phyloP scores from a whole-genome alignment of 1,140 invertebrate species.

The Leptopilina boulardi region DNA sequence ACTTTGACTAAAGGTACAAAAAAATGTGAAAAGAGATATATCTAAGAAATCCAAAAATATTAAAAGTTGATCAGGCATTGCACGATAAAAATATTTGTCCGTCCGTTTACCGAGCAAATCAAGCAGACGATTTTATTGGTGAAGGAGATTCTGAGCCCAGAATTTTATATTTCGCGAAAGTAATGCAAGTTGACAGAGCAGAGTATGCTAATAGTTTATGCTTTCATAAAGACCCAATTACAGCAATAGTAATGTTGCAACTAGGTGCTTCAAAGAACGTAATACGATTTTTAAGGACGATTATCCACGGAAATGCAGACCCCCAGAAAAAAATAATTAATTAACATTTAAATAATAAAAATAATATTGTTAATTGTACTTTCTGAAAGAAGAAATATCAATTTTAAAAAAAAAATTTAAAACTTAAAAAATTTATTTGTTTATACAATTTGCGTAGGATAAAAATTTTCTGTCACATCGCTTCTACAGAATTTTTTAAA shows the following conservation, averaged over 20 bases:
- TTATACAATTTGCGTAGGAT: too few relatives aligned
- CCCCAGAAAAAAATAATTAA: too few relatives aligned
- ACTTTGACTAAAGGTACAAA: slow-evolving; percentile 30
- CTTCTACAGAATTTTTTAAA: too few relatives aligned
- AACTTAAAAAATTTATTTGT: too few relatives aligned
- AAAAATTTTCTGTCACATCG: too few relatives aligned
- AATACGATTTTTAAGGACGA: slow-evolving; percentile 32
- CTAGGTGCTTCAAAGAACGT: not conserved
- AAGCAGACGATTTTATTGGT: not conserved
- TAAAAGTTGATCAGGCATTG: not conserved
- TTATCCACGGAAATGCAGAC: too few relatives aligned
- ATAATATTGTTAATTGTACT: too few relatives aligned
- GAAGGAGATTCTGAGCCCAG: not conserved
- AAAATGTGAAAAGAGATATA: slow-evolving; percentile 34
- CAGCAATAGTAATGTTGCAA: not conserved
- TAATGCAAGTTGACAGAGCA: not conserved
- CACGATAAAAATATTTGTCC: slow-evolving; percentile 23
- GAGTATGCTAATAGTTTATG: not conserved
- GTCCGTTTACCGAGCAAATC: not conserved
- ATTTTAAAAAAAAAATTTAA: too few relatives aligned
- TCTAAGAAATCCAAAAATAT: not conserved
- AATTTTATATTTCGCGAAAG: not conserved
- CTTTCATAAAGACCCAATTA: not conserved
- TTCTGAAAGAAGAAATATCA: too few relatives aligned
- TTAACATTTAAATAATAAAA: too few relatives aligned